Evolutionary conservation across 2,888 invertebrate genomes (phyloP), one percentile per base, ranked within the genome.

Genomic region (Drosophila pseudotakahashii): DNA sequence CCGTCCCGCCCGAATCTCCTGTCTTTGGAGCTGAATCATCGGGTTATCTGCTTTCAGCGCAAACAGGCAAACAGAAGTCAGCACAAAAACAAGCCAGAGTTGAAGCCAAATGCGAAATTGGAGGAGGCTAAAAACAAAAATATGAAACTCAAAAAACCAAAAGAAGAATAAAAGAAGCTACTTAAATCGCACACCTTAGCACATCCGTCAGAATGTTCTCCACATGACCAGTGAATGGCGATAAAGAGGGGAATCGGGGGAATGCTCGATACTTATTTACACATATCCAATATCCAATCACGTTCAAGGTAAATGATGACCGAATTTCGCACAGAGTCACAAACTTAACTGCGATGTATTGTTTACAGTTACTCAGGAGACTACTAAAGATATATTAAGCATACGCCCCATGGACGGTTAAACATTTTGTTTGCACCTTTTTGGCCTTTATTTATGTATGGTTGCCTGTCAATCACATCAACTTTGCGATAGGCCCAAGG

Each of bases 281-380:
- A 54, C 30, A 76, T 74, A 80, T 76, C 81, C 81, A 50, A 83
- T 78, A 66, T 73, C 67, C 75, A 86, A 83, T 88, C 89, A 86
- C 89, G 86, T 88, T 88, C 87, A 89, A 84, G 86, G 89, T 86
- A 76, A 86, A 87, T 86, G 89, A 58, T 79, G 62, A 39, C 32
- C 51, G 11, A 73, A 47, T 16, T 44, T 53, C 34, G 66, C 47
- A 36, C 30, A 36, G 19, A 19, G 19, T 19, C 19, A 19, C 19
- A 19, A 47, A 47, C 30, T 47, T 11, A 32, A 30, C 30, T 47
- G 30, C 47, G n/a, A 16, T 41, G 52, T n/a, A 19, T 30, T 64
- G 64, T 45, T 53, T 66, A 36, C 66, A 39, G 16, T 47, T 41
- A 59, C 37, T 42, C n/a, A 30, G 23, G n/a, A 7, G n/a, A 26